phyloP scores from a whole-genome alignment of 2,888 invertebrate genomes.

The Ephialtes manifestator region DNA sequence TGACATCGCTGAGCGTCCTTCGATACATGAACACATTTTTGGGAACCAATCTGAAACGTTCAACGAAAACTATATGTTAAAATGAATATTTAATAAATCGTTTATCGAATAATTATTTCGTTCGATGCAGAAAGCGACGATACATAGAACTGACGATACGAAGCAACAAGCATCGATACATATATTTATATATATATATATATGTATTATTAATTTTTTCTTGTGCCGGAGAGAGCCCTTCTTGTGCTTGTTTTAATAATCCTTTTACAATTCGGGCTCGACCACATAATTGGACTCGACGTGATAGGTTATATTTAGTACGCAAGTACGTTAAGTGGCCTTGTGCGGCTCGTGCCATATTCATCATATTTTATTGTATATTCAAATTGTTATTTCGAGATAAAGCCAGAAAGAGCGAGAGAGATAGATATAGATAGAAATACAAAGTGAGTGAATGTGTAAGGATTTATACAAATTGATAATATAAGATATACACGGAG shows the following conservation, averaged over 20 bases:
- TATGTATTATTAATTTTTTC: constrained; percentile 24
- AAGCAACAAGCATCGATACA: constrained; percentile 52
- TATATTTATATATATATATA: neutral
- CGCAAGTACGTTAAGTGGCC: constrained; percentile 71
- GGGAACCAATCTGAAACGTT: constrained; percentile 79
- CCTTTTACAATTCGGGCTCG: constrained; percentile 71
- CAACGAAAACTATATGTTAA: constrained; percentile 22
- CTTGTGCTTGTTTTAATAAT: constrained; percentile 66
- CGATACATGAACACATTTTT: constrained; percentile 79
- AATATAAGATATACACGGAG: constrained; percentile 31
- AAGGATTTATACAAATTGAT: constrained; percentile 2
- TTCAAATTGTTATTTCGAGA: constrained; percentile 24
- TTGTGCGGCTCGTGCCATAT: constrained; percentile 45
- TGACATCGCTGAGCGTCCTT: constrained; percentile 66
- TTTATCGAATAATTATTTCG: neutral
- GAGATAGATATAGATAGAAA: constrained; percentile 10
- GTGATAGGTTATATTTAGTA: constrained; percentile 68
- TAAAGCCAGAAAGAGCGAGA: constrained; percentile 27
- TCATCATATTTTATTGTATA: constrained; percentile 4
- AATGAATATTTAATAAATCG: neutral
- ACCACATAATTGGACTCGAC: constrained; percentile 70
- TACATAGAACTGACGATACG: constrained; percentile 30
- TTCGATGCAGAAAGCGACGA: neutral
- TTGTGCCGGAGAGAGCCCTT: constrained; percentile 69
- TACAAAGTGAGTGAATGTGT: constrained; percentile 21